Base-by-base conservation (phyloP, 2,888 invertebrate genomes). In the Congeria kusceri region DNA sequence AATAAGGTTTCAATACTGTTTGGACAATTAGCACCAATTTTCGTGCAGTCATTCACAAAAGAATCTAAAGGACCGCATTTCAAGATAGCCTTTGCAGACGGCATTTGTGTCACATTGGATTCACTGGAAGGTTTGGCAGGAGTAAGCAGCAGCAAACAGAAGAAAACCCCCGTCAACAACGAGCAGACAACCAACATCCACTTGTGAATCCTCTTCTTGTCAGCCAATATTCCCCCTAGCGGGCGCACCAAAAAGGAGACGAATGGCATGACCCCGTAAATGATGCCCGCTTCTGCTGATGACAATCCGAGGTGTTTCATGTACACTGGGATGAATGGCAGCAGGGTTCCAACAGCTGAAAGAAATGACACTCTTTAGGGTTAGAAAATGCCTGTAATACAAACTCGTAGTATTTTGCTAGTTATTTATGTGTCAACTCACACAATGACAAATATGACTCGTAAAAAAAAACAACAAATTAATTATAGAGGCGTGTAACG, bases 291-390 rank as follows among this genome's bases (percentile, higher is more conserved):
- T 93, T 98, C 97, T 67, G 95, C 95, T 80, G 95, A 94, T 67
- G 96, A 96, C 85, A 98, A 93, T 0, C 97, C 97, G 82, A 96
- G 94, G 77, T 95, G 94, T 81, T 95, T 94, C 96, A 97, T 96
- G 94, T 96, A 97, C 75, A 96, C 94, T 23, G 96, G 96, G 80
- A 98, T 95, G 93, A 97, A 96, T 9, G 97, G 96, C 89, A 96
- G 95, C 82, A 98, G 95, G 88, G 96, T 96, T 84, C 97, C 97
- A 89, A 97, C 94, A 86, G 96, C 97, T 97, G 93, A 32, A 95
- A 95, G 82, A 84, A 73, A 88, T 76, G 71, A 58, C 53, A 47
- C 18, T n/a, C 15, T 23, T 13, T 29, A n/a, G 29, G 9, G 23
- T 25, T 25, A 59, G 15, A 59, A 27, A 20, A 18, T 20, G 15